A percentile compares a stretch with the other conserved stretches of the same genome.
Conservation (phyloP, 2,888 invertebrate genomes). For the Globia sparganii region DNA sequence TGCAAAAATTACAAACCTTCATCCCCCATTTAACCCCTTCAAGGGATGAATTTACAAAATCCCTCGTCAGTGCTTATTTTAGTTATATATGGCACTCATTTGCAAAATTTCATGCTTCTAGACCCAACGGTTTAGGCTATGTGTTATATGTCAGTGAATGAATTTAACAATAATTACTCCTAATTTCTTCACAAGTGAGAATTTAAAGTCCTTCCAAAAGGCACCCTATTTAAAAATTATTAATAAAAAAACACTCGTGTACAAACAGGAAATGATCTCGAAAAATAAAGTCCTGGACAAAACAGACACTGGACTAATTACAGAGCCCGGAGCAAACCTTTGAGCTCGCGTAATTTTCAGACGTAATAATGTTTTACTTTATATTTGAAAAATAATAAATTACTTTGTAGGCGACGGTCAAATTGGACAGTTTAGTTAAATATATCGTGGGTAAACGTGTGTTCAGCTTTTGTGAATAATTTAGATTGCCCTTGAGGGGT, state of each 20-base stretch:
- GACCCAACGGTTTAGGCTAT: too few relatives aligned
- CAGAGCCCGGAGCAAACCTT: slow-evolving; percentile 51
- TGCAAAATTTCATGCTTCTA: not conserved
- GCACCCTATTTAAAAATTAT: slow-evolving; percentile 46
- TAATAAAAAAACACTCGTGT: slow-evolving; percentile 38
- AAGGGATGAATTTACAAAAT: not conserved
- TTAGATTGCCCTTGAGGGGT: not conserved
- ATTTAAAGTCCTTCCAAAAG: slow-evolving; percentile 11
- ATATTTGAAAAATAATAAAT: slow-evolving; percentile 65
- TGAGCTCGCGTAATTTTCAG: slow-evolving; percentile 54
- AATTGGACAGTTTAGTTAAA: slow-evolving; percentile 52
- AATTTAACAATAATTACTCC: not conserved
- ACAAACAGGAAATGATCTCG: slow-evolving; percentile 51
- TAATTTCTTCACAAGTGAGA: slow-evolving; percentile 27
- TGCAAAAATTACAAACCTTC: not conserved
- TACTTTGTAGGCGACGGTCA: slow-evolving; percentile 43
- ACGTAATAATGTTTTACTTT: slow-evolving; percentile 59
- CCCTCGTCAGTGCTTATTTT: too few relatives aligned
- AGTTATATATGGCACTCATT: too few relatives aligned
- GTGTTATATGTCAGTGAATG: not conserved
- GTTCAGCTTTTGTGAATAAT: slow-evolving; percentile 12
- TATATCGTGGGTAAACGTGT: slow-evolving; percentile 40
- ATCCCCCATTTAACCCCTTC: not conserved
- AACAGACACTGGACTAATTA: slow-evolving; percentile 63
- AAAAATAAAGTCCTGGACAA: slow-evolving; percentile 55